These are phyloP conservation scores for Dermatophagoides farinae DNA, from an alignment of 1,140 invertebrate genomes.

Conservation along the genomic window DNA sequence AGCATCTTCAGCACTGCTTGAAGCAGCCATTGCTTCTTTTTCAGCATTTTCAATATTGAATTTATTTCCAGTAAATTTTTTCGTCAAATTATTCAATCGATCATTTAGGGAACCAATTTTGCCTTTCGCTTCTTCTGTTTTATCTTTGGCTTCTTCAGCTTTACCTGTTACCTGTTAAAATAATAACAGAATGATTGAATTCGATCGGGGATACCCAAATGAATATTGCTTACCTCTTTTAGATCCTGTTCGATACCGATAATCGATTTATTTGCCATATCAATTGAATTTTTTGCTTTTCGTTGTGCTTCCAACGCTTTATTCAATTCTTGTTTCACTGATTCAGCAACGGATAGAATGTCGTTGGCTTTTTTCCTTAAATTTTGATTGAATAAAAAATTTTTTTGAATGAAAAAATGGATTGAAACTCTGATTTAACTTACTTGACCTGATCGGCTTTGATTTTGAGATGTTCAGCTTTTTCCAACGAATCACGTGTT, in stretches of 20 bases:
- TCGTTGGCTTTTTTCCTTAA: slow-evolving; percentile 32
- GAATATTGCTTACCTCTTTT: slow-evolving; percentile 30
- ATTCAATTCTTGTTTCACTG: slow-evolving; percentile 35
- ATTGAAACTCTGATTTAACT: slow-evolving; percentile 16
- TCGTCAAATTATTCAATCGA: slow-evolving; percentile 45
- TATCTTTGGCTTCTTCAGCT: slow-evolving; percentile 42
- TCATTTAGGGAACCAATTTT: slow-evolving; percentile 43
- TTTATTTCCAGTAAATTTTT: slow-evolving; percentile 51
- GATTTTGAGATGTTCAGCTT: slow-evolving; percentile 49
- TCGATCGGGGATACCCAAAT: too few relatives aligned
- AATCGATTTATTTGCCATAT: slow-evolving; percentile 56
- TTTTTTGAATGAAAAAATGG: not conserved
- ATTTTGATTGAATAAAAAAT: not conserved
- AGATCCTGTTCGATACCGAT: slow-evolving; percentile 49
- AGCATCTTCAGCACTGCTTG: slow-evolving; percentile 34
- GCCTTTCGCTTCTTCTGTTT: slow-evolving; percentile 44
- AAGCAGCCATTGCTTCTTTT: slow-evolving; percentile 32
- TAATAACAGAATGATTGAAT: too few relatives aligned
- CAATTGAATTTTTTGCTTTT: slow-evolving; percentile 51
- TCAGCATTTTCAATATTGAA: slow-evolving; percentile 36
- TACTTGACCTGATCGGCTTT: slow-evolving; percentile 54
- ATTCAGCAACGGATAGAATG: slow-evolving; percentile 34
- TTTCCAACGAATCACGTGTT: slow-evolving; percentile 50
- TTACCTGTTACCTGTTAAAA: slow-evolving; percentile 35
- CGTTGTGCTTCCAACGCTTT: slow-evolving; percentile 53